Evolutionary conservation across 2,888 invertebrate genomes (phyloP).

Genomic region (Sympetrum striolatum): DNA sequence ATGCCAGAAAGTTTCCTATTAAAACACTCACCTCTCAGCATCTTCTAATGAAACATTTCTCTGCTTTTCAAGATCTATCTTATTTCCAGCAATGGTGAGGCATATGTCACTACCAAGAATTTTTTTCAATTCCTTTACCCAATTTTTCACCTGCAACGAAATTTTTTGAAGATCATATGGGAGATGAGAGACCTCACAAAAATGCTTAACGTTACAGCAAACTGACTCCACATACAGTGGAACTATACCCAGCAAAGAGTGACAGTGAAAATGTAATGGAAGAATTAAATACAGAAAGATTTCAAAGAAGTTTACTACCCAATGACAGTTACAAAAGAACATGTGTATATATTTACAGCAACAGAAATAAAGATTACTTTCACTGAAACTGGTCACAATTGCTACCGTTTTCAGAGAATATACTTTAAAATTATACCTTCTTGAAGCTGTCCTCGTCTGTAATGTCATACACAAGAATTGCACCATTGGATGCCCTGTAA

Average conservation of each 20-base stretch:
- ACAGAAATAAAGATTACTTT: too few relatives aligned
- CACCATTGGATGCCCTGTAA: constrained; percentile 96
- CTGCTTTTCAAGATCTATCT: constrained; percentile 93
- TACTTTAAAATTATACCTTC: constrained; percentile 69
- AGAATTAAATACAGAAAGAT: too few relatives aligned
- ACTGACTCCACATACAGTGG: background rate
- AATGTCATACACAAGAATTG: constrained; percentile 96
- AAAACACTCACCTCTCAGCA: constrained; percentile 77
- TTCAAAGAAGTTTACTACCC: too few relatives aligned
- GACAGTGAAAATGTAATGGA: too few relatives aligned
- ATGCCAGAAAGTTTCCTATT: background rate
- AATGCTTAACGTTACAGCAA: background rate
- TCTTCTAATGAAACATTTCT: constrained; percentile 83
- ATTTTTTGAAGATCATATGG: too few relatives aligned
- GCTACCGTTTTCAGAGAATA: too few relatives aligned
- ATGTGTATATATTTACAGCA: too few relatives aligned
- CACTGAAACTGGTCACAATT: too few relatives aligned
- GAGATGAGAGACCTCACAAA: too few relatives aligned
- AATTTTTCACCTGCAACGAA: constrained; percentile 83
- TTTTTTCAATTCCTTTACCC: constrained; percentile 96
- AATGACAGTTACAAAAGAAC: too few relatives aligned
- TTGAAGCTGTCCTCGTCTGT: constrained; percentile 96
- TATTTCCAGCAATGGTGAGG: constrained; percentile 94
- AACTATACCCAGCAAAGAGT: too few relatives aligned
- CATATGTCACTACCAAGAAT: constrained; percentile 94